Percentiles rank a stretch among this genome's conserved stretches.
These are phyloP conservation scores for Onychorhynchus coronatus DNA, from an alignment of 2,113 vertebrate species.

Conservation along the genomic window DNA sequence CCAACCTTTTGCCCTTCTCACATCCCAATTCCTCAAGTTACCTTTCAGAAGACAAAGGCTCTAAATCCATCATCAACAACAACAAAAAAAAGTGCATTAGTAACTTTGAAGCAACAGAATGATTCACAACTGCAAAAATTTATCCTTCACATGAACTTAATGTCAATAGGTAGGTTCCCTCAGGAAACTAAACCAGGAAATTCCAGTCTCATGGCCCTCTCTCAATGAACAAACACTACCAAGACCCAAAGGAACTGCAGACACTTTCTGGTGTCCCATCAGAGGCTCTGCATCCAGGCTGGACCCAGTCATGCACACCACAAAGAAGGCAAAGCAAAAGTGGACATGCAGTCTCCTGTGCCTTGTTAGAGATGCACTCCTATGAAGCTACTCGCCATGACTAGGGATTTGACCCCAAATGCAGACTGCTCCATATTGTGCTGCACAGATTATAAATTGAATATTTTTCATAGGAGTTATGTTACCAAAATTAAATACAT, in stretches of 20 bases:
- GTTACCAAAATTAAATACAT: neutral
- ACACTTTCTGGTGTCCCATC: neutral
- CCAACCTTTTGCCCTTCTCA: neutral
- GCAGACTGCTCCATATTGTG: fast-evolving
- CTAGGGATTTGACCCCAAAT: neutral
- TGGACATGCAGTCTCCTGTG: neutral
- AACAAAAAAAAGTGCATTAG: neutral
- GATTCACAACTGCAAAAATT: neutral
- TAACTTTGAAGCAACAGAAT: neutral
- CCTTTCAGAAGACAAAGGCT: neutral
- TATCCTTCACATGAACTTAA: neutral
- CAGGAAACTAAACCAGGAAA: neutral
- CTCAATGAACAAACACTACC: neutral
- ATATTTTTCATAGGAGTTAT: neutral
- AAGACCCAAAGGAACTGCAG: neutral
- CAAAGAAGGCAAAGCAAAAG: neutral
- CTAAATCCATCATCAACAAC: neutral
- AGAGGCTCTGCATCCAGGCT: neutral
- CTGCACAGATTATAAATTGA: neutral
- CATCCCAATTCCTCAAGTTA: neutral
- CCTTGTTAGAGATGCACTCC: neutral
- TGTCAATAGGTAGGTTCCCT: neutral
- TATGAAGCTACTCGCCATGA: neutral
- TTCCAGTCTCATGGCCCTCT: neutral
- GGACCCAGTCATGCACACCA: neutral